Percentiles rank a stretch among this genome's conserved stretches.
Conservation (phyloP, 2,888 invertebrate genomes). For the Drosophila suboccidentalis region DNA sequence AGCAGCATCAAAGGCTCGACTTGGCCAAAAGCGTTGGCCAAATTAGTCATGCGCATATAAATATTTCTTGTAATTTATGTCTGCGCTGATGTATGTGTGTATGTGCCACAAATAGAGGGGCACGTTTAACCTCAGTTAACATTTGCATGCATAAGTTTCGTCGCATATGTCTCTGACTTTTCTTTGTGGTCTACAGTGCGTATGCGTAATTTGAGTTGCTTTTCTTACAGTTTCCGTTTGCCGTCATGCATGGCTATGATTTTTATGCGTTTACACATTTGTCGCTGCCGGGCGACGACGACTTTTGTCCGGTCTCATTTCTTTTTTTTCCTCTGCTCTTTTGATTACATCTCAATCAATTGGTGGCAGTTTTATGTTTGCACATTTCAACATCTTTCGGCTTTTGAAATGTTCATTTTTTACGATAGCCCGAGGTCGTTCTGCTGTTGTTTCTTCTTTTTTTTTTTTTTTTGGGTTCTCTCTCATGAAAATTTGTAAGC, state of each 20-base stretch:
- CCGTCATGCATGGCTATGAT: constrained; percentile 52
- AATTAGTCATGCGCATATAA: constrained; percentile 77
- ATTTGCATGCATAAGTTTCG: constrained; percentile 62
- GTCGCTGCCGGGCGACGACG: constrained; percentile 22
- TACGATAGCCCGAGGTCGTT: constrained; percentile 67
- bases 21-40: constrained; percentile 51
- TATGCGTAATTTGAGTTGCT: constrained; percentile 58
- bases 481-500: constrained; percentile 69
- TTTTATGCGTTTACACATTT: constrained; percentile 64
- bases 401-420: constrained; percentile 71
- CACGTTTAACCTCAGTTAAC: constrained; percentile 72
- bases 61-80: constrained; percentile 70
- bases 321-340: constrained; percentile 39
- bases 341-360: constrained; percentile 83
- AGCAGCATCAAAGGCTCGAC: constrained; percentile 65
- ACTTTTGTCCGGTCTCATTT: constrained; percentile 22
- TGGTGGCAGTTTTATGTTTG: constrained; percentile 78
- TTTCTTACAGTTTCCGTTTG: constrained; percentile 24
- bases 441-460: constrained; percentile 30
- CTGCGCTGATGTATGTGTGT: constrained; percentile 60
- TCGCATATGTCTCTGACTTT: constrained; percentile 59
- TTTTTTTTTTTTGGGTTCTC: constrained; percentile 25
- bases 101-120: constrained; percentile 40
- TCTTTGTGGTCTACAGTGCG: constrained; percentile 44
- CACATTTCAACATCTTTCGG: constrained; percentile 74